phyloP scores from a whole-genome alignment of 2,113 vertebrate species.

The Lampris incognitus region DNA sequence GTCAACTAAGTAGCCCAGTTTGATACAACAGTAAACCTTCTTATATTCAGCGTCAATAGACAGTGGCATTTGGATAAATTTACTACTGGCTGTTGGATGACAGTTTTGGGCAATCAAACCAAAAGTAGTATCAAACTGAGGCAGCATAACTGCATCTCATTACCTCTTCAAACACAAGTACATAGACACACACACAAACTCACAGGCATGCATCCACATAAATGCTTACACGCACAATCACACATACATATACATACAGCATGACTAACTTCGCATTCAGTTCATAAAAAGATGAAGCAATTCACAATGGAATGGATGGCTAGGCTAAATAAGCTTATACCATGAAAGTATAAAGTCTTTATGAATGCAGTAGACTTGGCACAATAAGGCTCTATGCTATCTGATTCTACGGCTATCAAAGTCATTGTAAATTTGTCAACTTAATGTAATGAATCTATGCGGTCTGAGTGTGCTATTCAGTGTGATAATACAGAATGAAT shows the following conservation, averaged over 20 bases:
- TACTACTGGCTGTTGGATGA: background rate
- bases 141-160: background rate
- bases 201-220: background rate
- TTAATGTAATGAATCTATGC: slow-evolving; percentile 13
- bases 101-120: background rate
- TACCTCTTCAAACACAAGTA: background rate
- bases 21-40: slow-evolving; percentile 9
- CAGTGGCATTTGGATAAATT: background rate
- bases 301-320: background rate
- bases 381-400: slow-evolving; percentile 16
- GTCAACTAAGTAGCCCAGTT: background rate
- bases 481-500: background rate
- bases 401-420: background rate
- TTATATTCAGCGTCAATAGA: background rate
- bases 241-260: background rate
- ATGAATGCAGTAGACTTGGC: background rate
- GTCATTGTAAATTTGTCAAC: slow-evolving; percentile 17
- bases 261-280: background rate
- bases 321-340: slow-evolving; percentile 8
- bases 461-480: background rate
- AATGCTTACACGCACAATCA: background rate
- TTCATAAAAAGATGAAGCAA: slow-evolving; percentile 1
- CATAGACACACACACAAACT: background rate
- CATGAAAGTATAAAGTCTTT: slow-evolving; percentile 21
- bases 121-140: background rate